Evolutionary conservation across 1,140 invertebrate species (phyloP).

Genomic region (Venturia canescens): DNA sequence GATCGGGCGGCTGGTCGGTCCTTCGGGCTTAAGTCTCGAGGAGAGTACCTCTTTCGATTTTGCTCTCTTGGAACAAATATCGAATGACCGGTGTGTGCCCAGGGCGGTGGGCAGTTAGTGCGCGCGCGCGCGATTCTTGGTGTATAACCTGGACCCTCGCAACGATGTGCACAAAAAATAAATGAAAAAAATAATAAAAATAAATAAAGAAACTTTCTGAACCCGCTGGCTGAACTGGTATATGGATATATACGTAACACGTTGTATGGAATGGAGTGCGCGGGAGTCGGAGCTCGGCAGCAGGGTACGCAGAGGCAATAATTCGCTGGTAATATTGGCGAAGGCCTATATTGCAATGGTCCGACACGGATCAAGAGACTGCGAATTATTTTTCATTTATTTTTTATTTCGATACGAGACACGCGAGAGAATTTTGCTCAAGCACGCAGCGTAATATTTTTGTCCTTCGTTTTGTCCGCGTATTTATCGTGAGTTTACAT

Average conservation of each 20-base stretch:
- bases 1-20: background rate
- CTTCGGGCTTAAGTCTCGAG: slow-evolving; percentile 13
- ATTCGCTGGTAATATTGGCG: slow-evolving; percentile 27
- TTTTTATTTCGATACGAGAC: background rate
- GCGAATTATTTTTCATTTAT: slow-evolving; percentile 5
- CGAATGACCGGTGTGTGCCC: slow-evolving; percentile 29
- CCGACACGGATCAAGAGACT: slow-evolving; percentile 17
- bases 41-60: slow-evolving; percentile 2
- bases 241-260: background rate
- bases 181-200: background rate
- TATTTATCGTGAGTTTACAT: slow-evolving; percentile 9
- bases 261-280: background rate
- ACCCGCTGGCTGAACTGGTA: slow-evolving; percentile 21
- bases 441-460: background rate
- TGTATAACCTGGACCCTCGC: slow-evolving; percentile 33
- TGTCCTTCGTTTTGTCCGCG: slow-evolving; percentile 9
- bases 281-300: background rate
- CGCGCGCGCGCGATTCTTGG: slow-evolving; percentile 17
- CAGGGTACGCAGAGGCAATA: slow-evolving; percentile 13
- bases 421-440: slow-evolving; percentile 14
- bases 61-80: slow-evolving; percentile 11
- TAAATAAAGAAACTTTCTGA: background rate
- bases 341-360: slow-evolving; percentile 23
- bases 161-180: slow-evolving; percentile 22
- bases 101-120: slow-evolving; percentile 38